These are phyloP conservation scores for Corythornis vintsioides DNA, from an alignment of 2,113 vertebrate genomes.

Conservation along the genomic window DNA sequence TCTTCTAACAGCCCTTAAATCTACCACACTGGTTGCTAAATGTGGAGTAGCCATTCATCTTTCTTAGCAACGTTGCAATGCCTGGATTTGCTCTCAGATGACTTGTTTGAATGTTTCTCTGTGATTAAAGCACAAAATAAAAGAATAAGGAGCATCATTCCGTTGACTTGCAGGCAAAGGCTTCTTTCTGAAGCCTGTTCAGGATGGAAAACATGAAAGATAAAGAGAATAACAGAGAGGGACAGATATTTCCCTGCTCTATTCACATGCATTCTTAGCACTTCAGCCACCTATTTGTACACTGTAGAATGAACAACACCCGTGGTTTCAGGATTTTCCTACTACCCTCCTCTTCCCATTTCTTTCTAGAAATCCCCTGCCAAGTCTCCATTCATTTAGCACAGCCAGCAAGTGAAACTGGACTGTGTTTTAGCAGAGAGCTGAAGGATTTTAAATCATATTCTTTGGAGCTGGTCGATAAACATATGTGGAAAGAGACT, in stretches of 20 bases:
- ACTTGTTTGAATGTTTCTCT: neutral
- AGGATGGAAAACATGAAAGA: neutral
- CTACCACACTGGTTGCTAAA: slow-evolving; percentile 23
- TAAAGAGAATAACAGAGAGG: neutral
- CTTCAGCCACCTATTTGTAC: neutral
- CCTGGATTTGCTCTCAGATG: neutral
- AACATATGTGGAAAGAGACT: neutral
- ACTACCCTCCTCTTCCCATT: neutral
- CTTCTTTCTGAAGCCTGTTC: neutral
- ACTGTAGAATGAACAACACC: neutral
- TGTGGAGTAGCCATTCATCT: neutral
- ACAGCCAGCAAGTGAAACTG: neutral
- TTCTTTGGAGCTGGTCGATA: neutral
- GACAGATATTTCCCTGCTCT: neutral
- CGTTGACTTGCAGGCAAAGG: neutral
- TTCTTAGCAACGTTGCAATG: neutral
- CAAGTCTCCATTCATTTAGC: neutral
- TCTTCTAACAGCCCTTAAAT: slow-evolving; percentile 62
- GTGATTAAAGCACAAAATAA: neutral
- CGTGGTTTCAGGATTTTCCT: neutral
- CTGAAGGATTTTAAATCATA: slow-evolving; percentile 22
- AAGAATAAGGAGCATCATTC: neutral
- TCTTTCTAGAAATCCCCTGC: neutral
- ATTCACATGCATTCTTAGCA: neutral
- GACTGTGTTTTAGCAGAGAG: neutral